Evolutionary conservation across 2,113 vertebrate species (phyloP).

Genomic region (Tychaedon coryphoeus): DNA sequence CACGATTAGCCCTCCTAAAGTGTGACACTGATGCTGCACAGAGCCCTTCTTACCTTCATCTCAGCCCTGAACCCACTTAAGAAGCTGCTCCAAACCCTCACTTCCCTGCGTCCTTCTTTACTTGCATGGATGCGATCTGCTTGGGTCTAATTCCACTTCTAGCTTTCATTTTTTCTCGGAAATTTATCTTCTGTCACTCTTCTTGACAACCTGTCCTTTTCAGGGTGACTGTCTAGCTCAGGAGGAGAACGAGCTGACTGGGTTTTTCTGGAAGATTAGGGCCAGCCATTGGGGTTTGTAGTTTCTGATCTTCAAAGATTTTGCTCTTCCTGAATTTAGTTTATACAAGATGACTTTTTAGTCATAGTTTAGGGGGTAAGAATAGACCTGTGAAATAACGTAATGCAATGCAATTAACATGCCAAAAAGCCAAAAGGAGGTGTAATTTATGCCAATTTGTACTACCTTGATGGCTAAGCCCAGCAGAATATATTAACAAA

Average conservation of each 20-base stretch:
- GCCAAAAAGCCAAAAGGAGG: slow-evolving; percentile 30
- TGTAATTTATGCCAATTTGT: slow-evolving; percentile 31
- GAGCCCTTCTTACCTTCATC: neutral
- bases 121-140: neutral
- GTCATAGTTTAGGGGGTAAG: neutral
- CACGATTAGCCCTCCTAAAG: accelerated
- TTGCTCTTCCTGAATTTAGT: neutral
- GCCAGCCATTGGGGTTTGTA: neutral
- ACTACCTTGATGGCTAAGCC: slow-evolving; percentile 28
- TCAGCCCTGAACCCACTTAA: neutral
- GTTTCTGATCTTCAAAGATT: neutral
- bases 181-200: neutral
- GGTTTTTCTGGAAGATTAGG: neutral
- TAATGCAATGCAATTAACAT: neutral
- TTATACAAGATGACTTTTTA: neutral
- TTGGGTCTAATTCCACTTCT: neutral
- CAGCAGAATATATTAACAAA: slow-evolving; percentile 42
- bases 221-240: neutral
- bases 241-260: neutral
- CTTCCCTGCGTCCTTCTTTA: neutral
- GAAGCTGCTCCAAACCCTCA: neutral
- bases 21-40: accelerated
- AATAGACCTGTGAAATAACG: neutral
- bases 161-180: neutral
- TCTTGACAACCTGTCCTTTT: neutral